These are phyloP conservation scores for Adelges cooleyi DNA, from an alignment of 1,140 invertebrate species.

Conservation along the genomic window DNA sequence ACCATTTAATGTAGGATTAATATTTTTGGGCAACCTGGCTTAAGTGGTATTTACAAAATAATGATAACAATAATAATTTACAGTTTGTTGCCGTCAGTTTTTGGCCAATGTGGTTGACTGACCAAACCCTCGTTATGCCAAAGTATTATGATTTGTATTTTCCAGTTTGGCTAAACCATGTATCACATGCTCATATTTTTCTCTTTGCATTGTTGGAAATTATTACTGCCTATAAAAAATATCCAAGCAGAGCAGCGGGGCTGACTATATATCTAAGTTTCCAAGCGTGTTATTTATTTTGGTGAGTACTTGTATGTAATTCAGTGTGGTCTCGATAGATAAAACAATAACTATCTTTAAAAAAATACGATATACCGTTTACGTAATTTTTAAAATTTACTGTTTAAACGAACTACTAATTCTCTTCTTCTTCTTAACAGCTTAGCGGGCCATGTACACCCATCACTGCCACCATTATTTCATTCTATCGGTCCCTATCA, in stretches of 20 bases:
- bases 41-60: no score
- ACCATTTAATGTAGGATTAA: no score
- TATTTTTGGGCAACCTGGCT: no score
- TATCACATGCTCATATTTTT: slow-evolving; percentile 69
- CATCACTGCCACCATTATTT: no score
- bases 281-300: slow-evolving; percentile 56
- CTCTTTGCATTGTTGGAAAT: slow-evolving; percentile 59
- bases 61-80: slow-evolving; percentile 31
- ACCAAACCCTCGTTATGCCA: slow-evolving; percentile 76
- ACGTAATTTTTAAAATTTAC: no score
- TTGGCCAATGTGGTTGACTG: slow-evolving; percentile 70
- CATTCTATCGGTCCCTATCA: no score
- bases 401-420: no score
- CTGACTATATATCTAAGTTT: slow-evolving; percentile 47
- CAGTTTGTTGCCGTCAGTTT: slow-evolving; percentile 79
- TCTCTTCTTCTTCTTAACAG: no score
- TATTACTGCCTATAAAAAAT: slow-evolving; percentile 56
- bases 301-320: slow-evolving; percentile 40
- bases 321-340: no score
- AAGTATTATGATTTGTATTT: slow-evolving; percentile 62
- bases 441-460: no score
- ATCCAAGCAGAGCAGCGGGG: slow-evolving; percentile 51
- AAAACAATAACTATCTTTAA: no score
- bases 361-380: no score
- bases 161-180: slow-evolving; percentile 77